Evolutionary conservation across 2,797 vertebrate species (phyloP), one percentile per base, ranked within the genome.

Genomic region (Phylloscopus collybita): DNA sequence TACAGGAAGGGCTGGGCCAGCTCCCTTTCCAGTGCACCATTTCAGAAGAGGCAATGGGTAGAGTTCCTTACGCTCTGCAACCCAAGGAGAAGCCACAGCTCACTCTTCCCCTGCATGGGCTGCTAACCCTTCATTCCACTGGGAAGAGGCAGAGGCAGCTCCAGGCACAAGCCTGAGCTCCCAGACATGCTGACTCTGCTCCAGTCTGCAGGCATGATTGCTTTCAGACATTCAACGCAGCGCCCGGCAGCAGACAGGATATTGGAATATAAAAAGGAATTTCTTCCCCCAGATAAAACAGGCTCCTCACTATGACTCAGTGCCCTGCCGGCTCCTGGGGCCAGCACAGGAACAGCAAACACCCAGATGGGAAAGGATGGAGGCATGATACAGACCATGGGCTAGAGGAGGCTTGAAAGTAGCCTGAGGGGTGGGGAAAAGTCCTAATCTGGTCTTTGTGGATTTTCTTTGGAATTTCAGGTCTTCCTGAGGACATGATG

Each of bases 221-320:
- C 74, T 87, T 53, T 8, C 80, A 84, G 61, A 66, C 40, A 61
- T 51, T 82, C 75, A 51, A 4, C 27, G 22, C 60, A 44, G 29
- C 0, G 0, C 45, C n/a, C 0, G 0, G 54, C 59, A 60, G 75
- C 69, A 89, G 59, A 70, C 36, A 83, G 62, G 65, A 66, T 75
- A 82, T 0, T 84, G 70, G 45, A 79, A 71, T 62, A 65, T 10
- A 73, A 49, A 75, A 76, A 91, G 51, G 59, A 85, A 85, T 80
- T 80, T 82, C 20, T 67, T 25, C 45, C 50, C 61, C 59, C 12
- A 8, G 40, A 50, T 74, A 69, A 54, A 83, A 65, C 6, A 5
- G 30, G 42, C n/a, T 82, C 53, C 36, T 80, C 29, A 7, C 25
- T 65, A 6, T 2, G 11, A 42, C 50, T 49, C 65, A 65, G 66